These are phyloP conservation scores for Beris morrisii DNA, from an alignment of 2,888 invertebrate species.

Conservation along the genomic window DNA sequence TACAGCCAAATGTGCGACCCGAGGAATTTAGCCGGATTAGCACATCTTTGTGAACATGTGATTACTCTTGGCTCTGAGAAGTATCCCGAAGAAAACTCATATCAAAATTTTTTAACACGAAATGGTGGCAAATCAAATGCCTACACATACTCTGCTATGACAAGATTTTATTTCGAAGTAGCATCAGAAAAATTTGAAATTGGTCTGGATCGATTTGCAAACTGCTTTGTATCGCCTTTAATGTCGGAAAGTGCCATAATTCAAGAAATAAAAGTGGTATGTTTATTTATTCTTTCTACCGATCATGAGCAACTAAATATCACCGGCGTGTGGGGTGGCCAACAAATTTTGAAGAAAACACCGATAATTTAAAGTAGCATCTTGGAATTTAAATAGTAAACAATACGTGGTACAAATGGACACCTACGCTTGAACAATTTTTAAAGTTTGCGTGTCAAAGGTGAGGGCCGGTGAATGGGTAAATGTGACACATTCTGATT, in stretches of 20 bases:
- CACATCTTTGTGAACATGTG: slow-evolving; percentile 99
- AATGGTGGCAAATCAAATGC: slow-evolving; percentile 93
- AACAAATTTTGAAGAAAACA: too few species aligned
- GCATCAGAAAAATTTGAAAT: slow-evolving; percentile 76
- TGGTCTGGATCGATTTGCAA: slow-evolving; percentile 91
- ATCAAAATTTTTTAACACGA: slow-evolving; percentile 83
- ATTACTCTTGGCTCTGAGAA: slow-evolving; percentile 94
- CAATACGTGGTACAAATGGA: too few species aligned
- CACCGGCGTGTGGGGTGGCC: too few species aligned
- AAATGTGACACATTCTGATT: too few species aligned
- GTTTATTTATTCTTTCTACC: too few species aligned
- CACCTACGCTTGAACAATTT: too few species aligned
- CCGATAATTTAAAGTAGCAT: too few species aligned
- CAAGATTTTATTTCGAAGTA: slow-evolving; percentile 92
- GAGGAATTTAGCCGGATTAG: slow-evolving; percentile 83
- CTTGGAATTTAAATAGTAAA: too few species aligned
- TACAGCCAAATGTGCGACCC: slow-evolving; percentile 86
- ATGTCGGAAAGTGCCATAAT: slow-evolving; percentile 92
- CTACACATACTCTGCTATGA: slow-evolving; percentile 86
- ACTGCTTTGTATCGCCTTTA: slow-evolving; percentile 91
- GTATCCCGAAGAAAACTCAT: slow-evolving; percentile 89
- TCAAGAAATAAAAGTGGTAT: slow-evolving; percentile 90
- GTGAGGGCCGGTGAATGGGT: too few species aligned
- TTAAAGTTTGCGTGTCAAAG: too few species aligned
- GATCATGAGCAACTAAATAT: not conserved